Conservation (phyloP, 1,140 invertebrate genomes). For the Neomicropteryx cornuta region DNA sequence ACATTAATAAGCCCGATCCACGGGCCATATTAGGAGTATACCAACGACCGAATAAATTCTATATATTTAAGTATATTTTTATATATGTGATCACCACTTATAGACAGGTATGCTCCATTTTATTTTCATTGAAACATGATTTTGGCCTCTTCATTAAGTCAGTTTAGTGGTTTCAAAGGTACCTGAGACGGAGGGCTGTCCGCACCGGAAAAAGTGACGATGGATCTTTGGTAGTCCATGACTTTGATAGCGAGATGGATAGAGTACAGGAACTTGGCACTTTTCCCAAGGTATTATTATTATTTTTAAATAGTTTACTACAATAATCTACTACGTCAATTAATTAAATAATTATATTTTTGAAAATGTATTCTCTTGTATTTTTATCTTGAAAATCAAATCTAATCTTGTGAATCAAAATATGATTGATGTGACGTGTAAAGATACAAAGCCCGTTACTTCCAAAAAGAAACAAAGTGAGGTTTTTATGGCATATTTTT, state of each 20-base stretch:
- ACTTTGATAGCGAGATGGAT: slow-evolving; percentile 22
- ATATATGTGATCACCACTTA: slow-evolving; percentile 30
- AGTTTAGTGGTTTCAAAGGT: slow-evolving; percentile 1
- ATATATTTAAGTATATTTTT: slow-evolving; percentile 34
- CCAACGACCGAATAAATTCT: slow-evolving; percentile 34
- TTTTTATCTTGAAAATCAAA: not conserved
- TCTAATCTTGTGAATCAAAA: too few species aligned
- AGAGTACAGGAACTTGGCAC: slow-evolving; percentile 21
- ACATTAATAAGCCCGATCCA: slow-evolving; percentile 25
- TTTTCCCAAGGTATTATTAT: slow-evolving; percentile 18
- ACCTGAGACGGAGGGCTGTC: slow-evolving; percentile 12
- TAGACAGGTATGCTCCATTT: slow-evolving; percentile 22
- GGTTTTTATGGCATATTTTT: too few species aligned
- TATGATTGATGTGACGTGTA: too few species aligned
- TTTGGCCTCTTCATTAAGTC: not conserved
- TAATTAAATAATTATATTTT: not conserved
- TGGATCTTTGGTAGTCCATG: slow-evolving; percentile 20
- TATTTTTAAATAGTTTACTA: not conserved
- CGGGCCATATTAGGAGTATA: slow-evolving; percentile 40
- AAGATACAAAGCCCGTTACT: too few species aligned
- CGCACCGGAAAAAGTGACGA: slow-evolving; percentile 37
- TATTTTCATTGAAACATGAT: too few species aligned
- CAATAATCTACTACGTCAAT: not conserved
- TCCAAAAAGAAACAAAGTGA: too few species aligned
- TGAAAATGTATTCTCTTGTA: not conserved